Evolutionary conservation across 2,888 invertebrate species (phyloP), one percentile per base, ranked within the genome.

Genomic region (Pterobdella sp.): DNA sequence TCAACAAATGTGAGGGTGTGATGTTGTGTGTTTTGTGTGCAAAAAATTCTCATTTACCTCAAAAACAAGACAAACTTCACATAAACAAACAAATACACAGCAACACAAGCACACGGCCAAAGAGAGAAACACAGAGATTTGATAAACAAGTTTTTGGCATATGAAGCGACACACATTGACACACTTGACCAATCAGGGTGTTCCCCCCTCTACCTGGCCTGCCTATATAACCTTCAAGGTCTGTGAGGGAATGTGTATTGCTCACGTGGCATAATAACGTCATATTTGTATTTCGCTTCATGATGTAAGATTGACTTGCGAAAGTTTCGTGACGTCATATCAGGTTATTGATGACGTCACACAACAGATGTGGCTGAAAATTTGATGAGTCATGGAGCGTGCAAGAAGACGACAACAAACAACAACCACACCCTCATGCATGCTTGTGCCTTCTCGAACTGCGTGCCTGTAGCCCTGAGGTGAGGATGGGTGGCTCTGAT

Each of bases 201-300:
- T 78, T 80, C 80, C 31, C 81, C 82, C 0, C 75, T 83, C 10
- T 80, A 80, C 73, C 81, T 81, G 73, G 79, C 81, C 76, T 81
- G 80, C 1, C 79, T 79, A 74, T 80, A 79, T 37, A 81, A 81
- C 74, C 80, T 81, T 76, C 56, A 75, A 52, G 82, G 82, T 82
- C 72, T 75, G 76, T 75, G 1, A 68, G 42, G 18, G 31, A 37
- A 2, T 34, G 29, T 42, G 34, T 32, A 34, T 67, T 36, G 1
- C 31, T 69, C 3, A 7, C 29, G 0, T 29, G 4, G 4, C 35
- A 49, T 36, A 36, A 18, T 22, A 29, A 71, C 32, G 31, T 35
- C 60, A 1, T 26, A 63, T 63, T 65, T 36, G 37, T 34, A 29
- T 35, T 10, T 14, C 10, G n/a, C 75, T n/a, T n/a, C n/a, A n/a